Conservation (phyloP, 2,797 vertebrate species). For the Molothrus aeneus region DNA sequence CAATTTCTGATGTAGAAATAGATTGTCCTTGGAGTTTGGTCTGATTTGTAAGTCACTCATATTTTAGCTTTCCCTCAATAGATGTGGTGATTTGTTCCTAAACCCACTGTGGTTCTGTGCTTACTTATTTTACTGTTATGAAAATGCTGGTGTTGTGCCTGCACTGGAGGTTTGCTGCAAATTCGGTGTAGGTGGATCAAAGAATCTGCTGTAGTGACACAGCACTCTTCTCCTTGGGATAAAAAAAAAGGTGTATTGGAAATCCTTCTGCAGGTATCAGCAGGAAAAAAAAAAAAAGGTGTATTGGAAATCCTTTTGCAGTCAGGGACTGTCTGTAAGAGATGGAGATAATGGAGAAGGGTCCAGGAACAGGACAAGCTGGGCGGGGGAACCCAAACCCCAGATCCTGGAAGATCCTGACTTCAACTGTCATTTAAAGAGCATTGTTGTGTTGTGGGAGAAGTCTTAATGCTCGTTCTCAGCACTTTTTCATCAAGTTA, state of each 20-base stretch:
- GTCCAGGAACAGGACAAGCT: not conserved
- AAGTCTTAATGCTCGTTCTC: not conserved
- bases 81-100: not conserved
- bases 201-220: not conserved
- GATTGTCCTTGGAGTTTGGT: not conserved
- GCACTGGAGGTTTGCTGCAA: not conserved
- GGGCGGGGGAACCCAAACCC: not conserved
- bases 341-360: not conserved
- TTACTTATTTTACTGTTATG: not conserved
- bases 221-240: not conserved
- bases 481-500: not conserved
- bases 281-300: too few relatives aligned
- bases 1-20: not conserved
- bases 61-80: not conserved
- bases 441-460: fast-evolving
- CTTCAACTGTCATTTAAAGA: not conserved
- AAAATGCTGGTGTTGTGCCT: not conserved
- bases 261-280: not conserved
- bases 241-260: not conserved
- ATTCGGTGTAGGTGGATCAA: not conserved
- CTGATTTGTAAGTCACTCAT: not conserved
- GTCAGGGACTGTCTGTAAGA: not conserved
- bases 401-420: not conserved
- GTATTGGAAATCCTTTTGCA: not conserved
- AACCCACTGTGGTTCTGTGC: fast-evolving